A percentile compares a stretch with the other conserved stretches of the same genome.
phyloP scores from a whole-genome alignment of 2,888 invertebrate genomes.

The Serripes groenlandicus region DNA sequence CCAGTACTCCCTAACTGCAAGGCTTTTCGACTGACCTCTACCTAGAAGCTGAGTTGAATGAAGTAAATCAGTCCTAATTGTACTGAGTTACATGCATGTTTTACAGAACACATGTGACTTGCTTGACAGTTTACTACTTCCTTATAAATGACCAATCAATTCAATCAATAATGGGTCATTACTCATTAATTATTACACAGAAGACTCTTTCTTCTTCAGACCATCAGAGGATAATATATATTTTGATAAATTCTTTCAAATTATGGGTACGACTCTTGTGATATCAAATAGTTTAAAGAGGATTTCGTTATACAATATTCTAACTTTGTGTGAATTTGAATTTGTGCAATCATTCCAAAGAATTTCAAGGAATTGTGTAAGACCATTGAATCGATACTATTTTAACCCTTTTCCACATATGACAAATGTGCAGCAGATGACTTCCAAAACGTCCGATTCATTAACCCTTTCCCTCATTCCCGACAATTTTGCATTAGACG shows the following conservation, averaged over 20 bases:
- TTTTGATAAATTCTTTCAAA: background rate
- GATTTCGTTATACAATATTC: background rate
- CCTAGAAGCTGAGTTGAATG: too few relatives aligned
- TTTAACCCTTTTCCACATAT: background rate
- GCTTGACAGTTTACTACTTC: background rate
- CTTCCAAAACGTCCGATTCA: background rate
- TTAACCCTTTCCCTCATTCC: too few relatives aligned
- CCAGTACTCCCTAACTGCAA: too few relatives aligned
- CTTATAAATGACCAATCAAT: background rate
- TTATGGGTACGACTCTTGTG: background rate
- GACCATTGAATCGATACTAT: background rate
- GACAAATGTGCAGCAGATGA: background rate
- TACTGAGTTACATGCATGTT: background rate
- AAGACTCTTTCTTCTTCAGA: background rate
- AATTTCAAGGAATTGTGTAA: background rate
- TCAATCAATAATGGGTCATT: too few relatives aligned
- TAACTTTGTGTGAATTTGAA: background rate
- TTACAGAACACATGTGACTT: background rate
- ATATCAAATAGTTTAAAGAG: background rate
- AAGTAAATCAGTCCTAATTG: background rate
- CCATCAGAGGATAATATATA: background rate
- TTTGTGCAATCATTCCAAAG: background rate
- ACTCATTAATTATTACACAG: background rate
- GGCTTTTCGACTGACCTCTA: too few relatives aligned
- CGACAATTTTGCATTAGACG: too few relatives aligned